Conservation (phyloP, 2,113 vertebrate genomes). For the Triplophysa siluroides region DNA sequence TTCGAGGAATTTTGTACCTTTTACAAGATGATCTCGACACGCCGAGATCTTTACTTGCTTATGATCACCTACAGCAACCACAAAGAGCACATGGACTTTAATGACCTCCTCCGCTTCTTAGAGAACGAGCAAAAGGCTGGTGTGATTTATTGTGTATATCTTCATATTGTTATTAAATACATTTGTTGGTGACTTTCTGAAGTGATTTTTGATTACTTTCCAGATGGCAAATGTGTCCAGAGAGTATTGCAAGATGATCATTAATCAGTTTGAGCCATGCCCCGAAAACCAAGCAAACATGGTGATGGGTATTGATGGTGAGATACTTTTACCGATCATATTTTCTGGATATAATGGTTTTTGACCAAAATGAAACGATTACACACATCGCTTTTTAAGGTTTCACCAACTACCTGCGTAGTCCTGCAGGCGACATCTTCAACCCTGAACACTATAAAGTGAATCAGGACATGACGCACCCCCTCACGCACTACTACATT, state of each 20-base stretch:
- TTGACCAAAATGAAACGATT: background rate
- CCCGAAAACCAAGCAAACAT: conserved; percentile 80
- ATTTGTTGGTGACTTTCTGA: background rate
- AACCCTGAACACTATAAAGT: conserved; percentile 86
- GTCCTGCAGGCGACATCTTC: conserved; percentile 89
- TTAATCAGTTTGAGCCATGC: conserved; percentile 89
- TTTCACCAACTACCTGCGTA: conserved; percentile 90
- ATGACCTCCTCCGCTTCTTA: conserved; percentile 83
- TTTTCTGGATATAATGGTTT: background rate
- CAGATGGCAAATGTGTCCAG: conserved; percentile 83
- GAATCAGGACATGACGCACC: conserved; percentile 91
- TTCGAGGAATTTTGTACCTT: conserved; percentile 96
- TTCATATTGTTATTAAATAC: background rate
- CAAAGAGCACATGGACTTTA: conserved; percentile 85
- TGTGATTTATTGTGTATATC: conserved; percentile 2
- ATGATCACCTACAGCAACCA: conserved; percentile 94
- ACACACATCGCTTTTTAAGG: conserved; percentile 67
- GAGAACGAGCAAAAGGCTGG: conserved; percentile 91
- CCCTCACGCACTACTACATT: conserved; percentile 89
- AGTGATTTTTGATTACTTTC: conserved; percentile 19
- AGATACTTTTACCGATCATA: conserved; percentile 27
- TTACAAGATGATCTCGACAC: conserved; percentile 97
- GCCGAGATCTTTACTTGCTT: conserved; percentile 90
- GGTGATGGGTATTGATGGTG: conserved; percentile 91
- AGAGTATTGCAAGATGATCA: conserved; percentile 83